phyloP scores from a whole-genome alignment of 2,113 vertebrate genomes.

The Lamprologus lemairii region DNA sequence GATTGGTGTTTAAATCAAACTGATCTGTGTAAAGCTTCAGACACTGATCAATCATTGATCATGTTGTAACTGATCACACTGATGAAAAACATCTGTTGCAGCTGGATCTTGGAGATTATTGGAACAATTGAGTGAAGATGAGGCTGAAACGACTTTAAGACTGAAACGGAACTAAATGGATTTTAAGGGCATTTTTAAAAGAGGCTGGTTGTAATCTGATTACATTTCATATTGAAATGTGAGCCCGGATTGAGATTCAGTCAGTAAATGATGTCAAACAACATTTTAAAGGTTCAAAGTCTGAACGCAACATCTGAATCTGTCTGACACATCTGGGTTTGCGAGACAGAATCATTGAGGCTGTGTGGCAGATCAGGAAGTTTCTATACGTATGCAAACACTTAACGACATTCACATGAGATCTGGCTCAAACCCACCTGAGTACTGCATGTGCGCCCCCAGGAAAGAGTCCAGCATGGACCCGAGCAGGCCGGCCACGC shows the following conservation, averaged over 20 bases:
- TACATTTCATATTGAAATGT: not conserved
- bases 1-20: not conserved
- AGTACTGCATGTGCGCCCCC: constrained; percentile 92
- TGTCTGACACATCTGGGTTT: not conserved
- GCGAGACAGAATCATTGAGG: not conserved
- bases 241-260: not conserved
- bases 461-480: constrained; percentile 92
- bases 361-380: not conserved
- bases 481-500: constrained; percentile 82
- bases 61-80: not conserved
- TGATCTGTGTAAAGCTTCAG: not conserved
- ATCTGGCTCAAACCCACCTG: constrained; percentile 67
- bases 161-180: not conserved
- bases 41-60: not conserved
- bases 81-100: not conserved
- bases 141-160: not conserved
- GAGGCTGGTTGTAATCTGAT: not conserved
- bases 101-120: not conserved
- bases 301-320: not conserved
- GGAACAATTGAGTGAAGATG: not conserved
- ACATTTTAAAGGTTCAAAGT: not conserved
- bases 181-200: not conserved
- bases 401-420: not conserved
- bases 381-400: not conserved
- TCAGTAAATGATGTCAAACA: not conserved